These are phyloP conservation scores for Chelmon rostratus DNA, from an alignment of 2,797 vertebrate genomes.

Conservation along the genomic window DNA sequence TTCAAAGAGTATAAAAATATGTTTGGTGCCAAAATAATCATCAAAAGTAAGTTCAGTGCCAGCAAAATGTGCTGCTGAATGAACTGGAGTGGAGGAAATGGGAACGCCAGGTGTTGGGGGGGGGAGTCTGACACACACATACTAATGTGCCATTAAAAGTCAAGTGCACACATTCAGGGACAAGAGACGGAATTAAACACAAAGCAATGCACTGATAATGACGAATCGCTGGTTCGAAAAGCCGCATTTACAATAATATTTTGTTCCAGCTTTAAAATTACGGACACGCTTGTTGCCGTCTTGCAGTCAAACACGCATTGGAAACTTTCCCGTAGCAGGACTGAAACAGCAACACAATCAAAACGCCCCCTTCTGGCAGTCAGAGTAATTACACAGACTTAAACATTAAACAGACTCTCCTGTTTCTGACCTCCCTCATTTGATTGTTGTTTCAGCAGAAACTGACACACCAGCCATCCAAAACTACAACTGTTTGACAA, in stretches of 20 bases:
- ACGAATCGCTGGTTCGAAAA: slow-evolving; percentile 27
- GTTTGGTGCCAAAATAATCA: slow-evolving; percentile 69
- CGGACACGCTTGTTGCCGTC: neutral
- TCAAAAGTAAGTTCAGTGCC: slow-evolving; percentile 57
- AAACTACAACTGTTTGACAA: neutral
- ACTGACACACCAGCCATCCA: no score
- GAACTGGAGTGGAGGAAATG: slow-evolving; percentile 57
- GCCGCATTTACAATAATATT: neutral
- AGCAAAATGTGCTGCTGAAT: slow-evolving; percentile 54
- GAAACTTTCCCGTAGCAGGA: no score
- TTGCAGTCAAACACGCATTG: neutral
- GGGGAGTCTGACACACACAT: slow-evolving; percentile 30
- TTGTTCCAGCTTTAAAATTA: slow-evolving; percentile 12
- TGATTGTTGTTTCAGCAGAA: neutral
- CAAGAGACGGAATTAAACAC: slow-evolving; percentile 28
- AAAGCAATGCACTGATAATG: slow-evolving; percentile 20
- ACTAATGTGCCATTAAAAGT: slow-evolving; percentile 67
- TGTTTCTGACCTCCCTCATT: neutral
- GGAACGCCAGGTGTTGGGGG: slow-evolving; percentile 53
- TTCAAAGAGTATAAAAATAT: slow-evolving; percentile 68
- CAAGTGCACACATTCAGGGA: slow-evolving; percentile 51
- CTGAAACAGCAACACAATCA: no score
- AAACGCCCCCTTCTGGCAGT: no score
- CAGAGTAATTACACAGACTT: neutral
- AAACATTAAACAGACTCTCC: neutral